phyloP scores from a whole-genome alignment of 2,888 invertebrate genomes.

The Punctoribates punctum region DNA sequence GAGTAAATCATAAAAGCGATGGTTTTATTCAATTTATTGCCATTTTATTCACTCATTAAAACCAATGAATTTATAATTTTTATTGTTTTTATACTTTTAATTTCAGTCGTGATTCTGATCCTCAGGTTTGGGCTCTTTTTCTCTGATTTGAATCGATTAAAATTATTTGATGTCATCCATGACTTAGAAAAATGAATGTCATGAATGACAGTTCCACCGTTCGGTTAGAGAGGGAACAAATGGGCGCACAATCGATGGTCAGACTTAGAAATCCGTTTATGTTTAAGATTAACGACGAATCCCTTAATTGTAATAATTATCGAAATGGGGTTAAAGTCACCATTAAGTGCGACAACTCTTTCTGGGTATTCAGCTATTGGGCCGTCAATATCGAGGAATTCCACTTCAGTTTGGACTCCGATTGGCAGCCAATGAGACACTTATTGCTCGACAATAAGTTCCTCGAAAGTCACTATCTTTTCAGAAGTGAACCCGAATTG shows the following conservation, averaged over 20 bases:
- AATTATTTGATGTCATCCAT: not conserved
- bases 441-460: slow-evolving; percentile 36
- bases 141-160: too few species aligned
- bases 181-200: slow-evolving; percentile 9
- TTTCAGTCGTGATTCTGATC: not conserved
- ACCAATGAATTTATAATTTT: slow-evolving; percentile 1
- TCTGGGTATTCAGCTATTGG: slow-evolving; percentile 42
- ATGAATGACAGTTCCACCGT: not conserved
- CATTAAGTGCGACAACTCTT: slow-evolving; percentile 40
- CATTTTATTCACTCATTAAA: not conserved
- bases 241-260: slow-evolving; percentile 29
- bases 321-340: slow-evolving; percentile 29
- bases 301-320: slow-evolving; percentile 37
- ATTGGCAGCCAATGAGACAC: slow-evolving; percentile 38
- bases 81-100: not conserved
- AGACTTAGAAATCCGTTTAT: slow-evolving; percentile 39
- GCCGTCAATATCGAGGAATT: slow-evolving; percentile 38
- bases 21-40: slow-evolving; percentile 22
- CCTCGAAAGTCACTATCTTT: not conserved
- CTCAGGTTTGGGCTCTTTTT: not conserved
- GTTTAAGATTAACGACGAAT: slow-evolving; percentile 34
- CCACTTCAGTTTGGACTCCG: slow-evolving; percentile 32
- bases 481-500: slow-evolving; percentile 39
- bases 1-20: not conserved
- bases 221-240: not conserved